phyloP scores from a whole-genome alignment of 1,140 invertebrate species.

The Drosophila insularis region DNA sequence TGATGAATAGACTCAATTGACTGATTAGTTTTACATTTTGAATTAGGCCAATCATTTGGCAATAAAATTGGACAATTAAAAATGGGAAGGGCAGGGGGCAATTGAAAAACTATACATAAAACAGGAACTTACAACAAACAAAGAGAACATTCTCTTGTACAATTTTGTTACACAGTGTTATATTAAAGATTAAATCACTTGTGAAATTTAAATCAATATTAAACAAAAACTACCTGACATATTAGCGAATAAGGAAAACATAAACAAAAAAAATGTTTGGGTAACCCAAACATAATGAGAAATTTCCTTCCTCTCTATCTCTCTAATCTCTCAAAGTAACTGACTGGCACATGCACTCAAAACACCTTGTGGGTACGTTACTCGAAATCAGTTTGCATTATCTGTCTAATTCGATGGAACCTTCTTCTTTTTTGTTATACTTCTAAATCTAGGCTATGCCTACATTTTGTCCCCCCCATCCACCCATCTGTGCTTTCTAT shows the following conservation, averaged over 20 bases:
- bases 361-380: not conserved
- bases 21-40: too few relatives aligned
- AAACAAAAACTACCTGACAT: not conserved
- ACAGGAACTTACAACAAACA: too few relatives aligned
- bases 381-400: conserved; percentile 18
- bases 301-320: too few relatives aligned
- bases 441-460: not conserved
- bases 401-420: conserved; percentile 4
- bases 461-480: not conserved
- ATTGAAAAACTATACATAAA: too few relatives aligned
- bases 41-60: too few relatives aligned
- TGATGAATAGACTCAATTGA: too few relatives aligned
- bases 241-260: too few relatives aligned
- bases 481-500: too few relatives aligned
- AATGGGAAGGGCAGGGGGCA: too few relatives aligned
- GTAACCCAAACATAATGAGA: too few relatives aligned
- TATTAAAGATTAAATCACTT: not conserved
- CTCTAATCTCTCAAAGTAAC: not conserved
- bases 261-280: too few relatives aligned
- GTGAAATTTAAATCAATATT: not conserved
- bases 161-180: not conserved
- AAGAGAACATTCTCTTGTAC: not conserved
- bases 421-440: not conserved
- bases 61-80: too few relatives aligned
- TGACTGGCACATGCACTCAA: not conserved